A percentile compares a stretch with the other conserved stretches of the same genome.
phyloP scores from a whole-genome alignment of 2,797 vertebrate genomes.

The Streptopelia turtur region DNA sequence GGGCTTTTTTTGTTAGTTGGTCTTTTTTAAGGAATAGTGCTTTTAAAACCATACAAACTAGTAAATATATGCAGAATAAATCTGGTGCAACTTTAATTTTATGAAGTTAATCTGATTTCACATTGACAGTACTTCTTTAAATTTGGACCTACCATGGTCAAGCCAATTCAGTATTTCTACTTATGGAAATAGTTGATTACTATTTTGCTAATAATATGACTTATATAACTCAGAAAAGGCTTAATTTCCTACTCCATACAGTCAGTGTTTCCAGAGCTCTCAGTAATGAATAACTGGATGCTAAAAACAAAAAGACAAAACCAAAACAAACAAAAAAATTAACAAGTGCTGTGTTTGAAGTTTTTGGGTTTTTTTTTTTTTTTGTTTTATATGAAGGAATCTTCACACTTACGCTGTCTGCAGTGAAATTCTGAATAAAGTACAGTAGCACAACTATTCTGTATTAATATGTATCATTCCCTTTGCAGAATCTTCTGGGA shows the following conservation, averaged over 20 bases:
- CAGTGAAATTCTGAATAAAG: background rate
- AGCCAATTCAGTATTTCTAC: background rate
- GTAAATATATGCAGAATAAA: background rate
- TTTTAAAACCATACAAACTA: background rate
- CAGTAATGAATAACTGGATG: background rate
- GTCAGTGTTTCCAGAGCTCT: background rate
- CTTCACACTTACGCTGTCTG: background rate
- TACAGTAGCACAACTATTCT: background rate
- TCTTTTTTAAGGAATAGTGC: background rate
- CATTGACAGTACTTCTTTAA: background rate
- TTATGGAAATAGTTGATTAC: background rate
- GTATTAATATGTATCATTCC: background rate
- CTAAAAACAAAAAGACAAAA: background rate
- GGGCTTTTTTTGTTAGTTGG: fast-evolving
- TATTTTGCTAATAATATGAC: background rate
- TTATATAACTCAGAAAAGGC: background rate
- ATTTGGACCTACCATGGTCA: background rate
- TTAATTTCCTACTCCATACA: background rate
- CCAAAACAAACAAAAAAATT: background rate
- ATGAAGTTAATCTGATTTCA: background rate
- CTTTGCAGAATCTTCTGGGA: background rate
- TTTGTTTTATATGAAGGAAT: background rate
- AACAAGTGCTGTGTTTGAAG: background rate
- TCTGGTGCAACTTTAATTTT: background rate
- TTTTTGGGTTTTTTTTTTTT: background rate